Base-by-base conservation (phyloP, 2,888 invertebrate species). In the Leptinotarsa tumamoca region DNA sequence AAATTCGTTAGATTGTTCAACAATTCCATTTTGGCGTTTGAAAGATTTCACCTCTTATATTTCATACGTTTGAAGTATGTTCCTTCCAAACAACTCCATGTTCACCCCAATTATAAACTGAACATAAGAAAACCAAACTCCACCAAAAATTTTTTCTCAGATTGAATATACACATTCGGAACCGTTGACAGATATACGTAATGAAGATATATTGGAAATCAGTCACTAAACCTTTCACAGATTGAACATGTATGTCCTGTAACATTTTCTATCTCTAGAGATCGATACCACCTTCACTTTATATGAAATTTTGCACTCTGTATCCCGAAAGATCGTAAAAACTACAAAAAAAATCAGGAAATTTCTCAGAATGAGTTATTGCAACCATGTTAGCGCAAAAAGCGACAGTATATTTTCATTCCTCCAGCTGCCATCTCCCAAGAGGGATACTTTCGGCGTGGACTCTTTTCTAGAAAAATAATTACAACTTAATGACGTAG, bases 401-500 rank as follows among this genome's bases (percentile, higher is more conserved):
- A 33, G n/a, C n/a, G 17, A 7, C 63, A n/a, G 33, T 63, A 43
- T 63, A 63, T 63, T 63, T 43, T 63, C 43, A 63, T 63, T 63
- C 63, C 63, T 63, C n/a, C 63, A 63, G 33, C 63, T 63, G 63
- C 33, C 63, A n/a, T 18, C 10, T 63, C 63, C 63, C 63, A 5
- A 43, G 63, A 63, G 63, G 2, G 0, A 63, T n/a, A n/a, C 63
- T n/a, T 33, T 27, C 18, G n/a, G n/a, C 43, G 63, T 17, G 43
- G 43, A 63, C 43, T 63, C 63, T 17, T n/a, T 63, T 43, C 63
- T 33, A 63, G 63, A 63, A 43, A 63, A 63, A 63, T 63, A 63
- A 63, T 63, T n/a, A 63, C 63, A 58, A 58, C 4, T n/a, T 63
- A 43, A 63, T 63, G 63, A n/a, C 27, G 15, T 18, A 63, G 63